Evolutionary conservation across 2,113 vertebrate species (phyloP), one percentile per base, ranked within the genome.

Genomic region (Psammodynastes pulverulentus): DNA sequence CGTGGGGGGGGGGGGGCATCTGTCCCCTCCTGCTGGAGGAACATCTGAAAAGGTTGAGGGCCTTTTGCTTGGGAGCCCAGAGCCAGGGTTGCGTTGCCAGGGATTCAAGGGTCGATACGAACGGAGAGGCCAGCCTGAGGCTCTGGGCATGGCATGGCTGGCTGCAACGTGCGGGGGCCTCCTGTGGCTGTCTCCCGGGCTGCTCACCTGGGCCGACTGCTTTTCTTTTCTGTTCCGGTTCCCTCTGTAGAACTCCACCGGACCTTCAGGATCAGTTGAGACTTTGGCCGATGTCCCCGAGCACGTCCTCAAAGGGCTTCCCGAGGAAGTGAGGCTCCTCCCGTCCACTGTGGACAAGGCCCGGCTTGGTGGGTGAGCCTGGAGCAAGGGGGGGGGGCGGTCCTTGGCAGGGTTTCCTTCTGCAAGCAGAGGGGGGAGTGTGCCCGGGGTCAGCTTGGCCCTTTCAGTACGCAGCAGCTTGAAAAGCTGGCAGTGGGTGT

Each of bases 261-360:
- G 97, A n/a, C 62, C 97, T 96, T 19, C 92, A 92, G 96, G 94
- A 17, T 3, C 95, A 92, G 95, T 97, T 1, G 98, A 98, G 96
- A 97, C 96, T 53, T 96, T 98, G 92, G 97, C 96, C 2, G 97
- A 97, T 90, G 97, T 98, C 24, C 98, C 98, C 62, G 97, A 97
- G n/a, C 97, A 98, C 0, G 97, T 98, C 51, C 94, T 98, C 2
- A 95, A 97, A 93, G 98, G 98, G 29, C 98, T 98, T 96, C 98
- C 98, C 0, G 98, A 98, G 95, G 98, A 98, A 0, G 97, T 98
- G 89, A 97, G 95, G 93, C 97, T 98, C 87, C 97, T 96, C 84
- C 98, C 97, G 0, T 98, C 98, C 88, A 97, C 98, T 46, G 98
- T 98, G 4, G 97, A 98, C 96, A 97, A 97, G 95, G 96, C 96